Evolutionary conservation across 2,113 vertebrate species (phyloP), one percentile per base, ranked within the genome.

Genomic region (Donacobius atricapilla): DNA sequence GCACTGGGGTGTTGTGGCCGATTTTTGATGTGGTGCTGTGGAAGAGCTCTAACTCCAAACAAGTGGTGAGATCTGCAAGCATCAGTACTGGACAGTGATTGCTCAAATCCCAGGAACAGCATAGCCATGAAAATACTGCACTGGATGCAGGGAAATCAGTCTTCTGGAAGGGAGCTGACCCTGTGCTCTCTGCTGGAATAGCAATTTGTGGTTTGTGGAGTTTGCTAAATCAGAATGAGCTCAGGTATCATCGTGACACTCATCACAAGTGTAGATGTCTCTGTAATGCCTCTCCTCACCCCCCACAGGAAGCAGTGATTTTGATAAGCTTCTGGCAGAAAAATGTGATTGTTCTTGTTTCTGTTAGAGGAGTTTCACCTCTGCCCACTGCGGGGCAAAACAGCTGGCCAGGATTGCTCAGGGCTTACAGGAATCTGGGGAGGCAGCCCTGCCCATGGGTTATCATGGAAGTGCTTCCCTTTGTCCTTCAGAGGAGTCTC

Each of bases 371-470:
- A 13, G 12, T 77, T 92, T 75, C n/a, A 35, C 30, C 39, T 68
- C 85, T 92, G 28, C 42, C 47, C 27, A 2, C 24, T 56, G 15
- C 31, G 35, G 76, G 16, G 47, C 44, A 68, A 11, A 85, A 25
- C 35, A 70, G 54, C 8, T 39, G 45, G 33, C 10, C 42, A 63
- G 78, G 47, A 42, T 50, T 18, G 21, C 61, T 75, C 9, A 35
- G 75, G 70, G 7, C 19, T 63, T 13, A 9, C 15, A 44, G 68
- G 39, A 68, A n/a, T 35, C 35, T 85, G 48, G 44, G 39, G 14
- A 66, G 57, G 56, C 50, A 71, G 51, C 78, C 60, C 0, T 54
- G 73, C 23, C 50, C 0, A 0, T 16, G 37, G 50, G 14, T 31
- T 27, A 45, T 39, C 2, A 15, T 50, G 50, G 22, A 20, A 47